Evolutionary conservation across 2,113 vertebrate genomes (phyloP).

Genomic region (Piprites chloris): DNA sequence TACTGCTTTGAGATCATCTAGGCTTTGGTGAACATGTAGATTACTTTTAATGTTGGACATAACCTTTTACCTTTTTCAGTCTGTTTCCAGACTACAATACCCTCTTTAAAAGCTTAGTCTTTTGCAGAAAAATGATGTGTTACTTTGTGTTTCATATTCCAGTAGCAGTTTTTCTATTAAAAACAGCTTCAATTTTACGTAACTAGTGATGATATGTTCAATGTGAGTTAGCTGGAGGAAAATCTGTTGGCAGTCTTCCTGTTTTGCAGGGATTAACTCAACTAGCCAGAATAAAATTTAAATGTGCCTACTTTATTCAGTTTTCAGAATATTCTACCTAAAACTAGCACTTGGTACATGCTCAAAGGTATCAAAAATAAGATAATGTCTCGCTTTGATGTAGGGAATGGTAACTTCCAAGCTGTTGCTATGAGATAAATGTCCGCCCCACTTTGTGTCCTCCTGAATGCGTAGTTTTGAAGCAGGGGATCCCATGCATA

Average conservation of each 20-base stretch:
- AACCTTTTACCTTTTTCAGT: constrained; percentile 68
- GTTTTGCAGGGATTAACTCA: constrained; percentile 67
- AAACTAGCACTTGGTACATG: not conserved
- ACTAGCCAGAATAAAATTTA: constrained; percentile 54
- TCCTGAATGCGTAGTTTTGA: not conserved
- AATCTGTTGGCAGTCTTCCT: constrained; percentile 66
- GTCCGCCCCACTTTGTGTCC: not conserved
- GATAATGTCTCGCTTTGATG: not conserved
- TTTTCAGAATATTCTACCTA: constrained; percentile 34
- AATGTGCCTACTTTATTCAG: constrained; percentile 50
- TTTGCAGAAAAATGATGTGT: constrained; percentile 54
- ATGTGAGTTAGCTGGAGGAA: constrained; percentile 66
- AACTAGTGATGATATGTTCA: constrained; percentile 69
- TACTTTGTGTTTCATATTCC: constrained; percentile 70
- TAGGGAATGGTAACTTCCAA: not conserved
- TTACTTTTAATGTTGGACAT: constrained; percentile 66
- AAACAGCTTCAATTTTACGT: constrained; percentile 76
- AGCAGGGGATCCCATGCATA: not conserved
- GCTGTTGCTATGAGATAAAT: not conserved
- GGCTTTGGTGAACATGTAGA: constrained; percentile 47
- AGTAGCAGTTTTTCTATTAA: constrained; percentile 80
- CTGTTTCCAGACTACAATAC: constrained; percentile 63
- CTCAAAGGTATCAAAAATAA: constrained; percentile 23
- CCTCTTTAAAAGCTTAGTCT: constrained; percentile 74
- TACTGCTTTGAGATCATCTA: constrained; percentile 18